Evolutionary conservation across 2,797 vertebrate genomes (phyloP).

Genomic region (Sandelia bainsii): DNA sequence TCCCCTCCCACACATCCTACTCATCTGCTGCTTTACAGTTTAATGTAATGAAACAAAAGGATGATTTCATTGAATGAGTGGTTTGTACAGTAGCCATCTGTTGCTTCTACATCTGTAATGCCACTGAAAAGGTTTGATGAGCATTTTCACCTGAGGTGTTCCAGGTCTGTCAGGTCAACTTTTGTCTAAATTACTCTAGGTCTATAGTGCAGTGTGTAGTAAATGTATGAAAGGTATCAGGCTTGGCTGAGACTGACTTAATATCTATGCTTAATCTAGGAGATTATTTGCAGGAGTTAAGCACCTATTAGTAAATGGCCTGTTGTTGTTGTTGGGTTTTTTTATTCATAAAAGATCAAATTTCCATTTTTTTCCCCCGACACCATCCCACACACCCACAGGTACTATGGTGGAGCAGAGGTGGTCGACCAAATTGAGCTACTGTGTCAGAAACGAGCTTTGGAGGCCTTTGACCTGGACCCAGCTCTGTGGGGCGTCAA

Average conservation of each 20-base stretch:
- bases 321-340: background rate
- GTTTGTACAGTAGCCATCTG: slow-evolving; percentile 55
- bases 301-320: background rate
- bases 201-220: background rate
- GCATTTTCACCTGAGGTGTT: slow-evolving; percentile 26
- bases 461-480: slow-evolving; percentile 93
- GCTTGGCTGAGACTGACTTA: background rate
- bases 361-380: background rate
- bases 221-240: background rate
- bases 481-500: slow-evolving; percentile 93
- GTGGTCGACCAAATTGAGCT: slow-evolving; percentile 95
- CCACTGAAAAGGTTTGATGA: slow-evolving; percentile 37
- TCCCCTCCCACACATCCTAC: background rate
- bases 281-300: slow-evolving; percentile 5
- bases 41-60: slow-evolving; percentile 64
- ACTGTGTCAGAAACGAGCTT: slow-evolving; percentile 91
- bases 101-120: slow-evolving; percentile 52
- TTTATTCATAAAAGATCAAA: background rate
- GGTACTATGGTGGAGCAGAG: slow-evolving; percentile 95
- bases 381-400: slow-evolving; percentile 52
- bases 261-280: background rate
- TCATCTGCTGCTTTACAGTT: slow-evolving; percentile 50
- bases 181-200: background rate
- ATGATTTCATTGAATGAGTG: slow-evolving; percentile 45
- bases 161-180: slow-evolving; percentile 21